phyloP scores from a whole-genome alignment of 2,888 invertebrate species.

The Odiellus spinosus region DNA sequence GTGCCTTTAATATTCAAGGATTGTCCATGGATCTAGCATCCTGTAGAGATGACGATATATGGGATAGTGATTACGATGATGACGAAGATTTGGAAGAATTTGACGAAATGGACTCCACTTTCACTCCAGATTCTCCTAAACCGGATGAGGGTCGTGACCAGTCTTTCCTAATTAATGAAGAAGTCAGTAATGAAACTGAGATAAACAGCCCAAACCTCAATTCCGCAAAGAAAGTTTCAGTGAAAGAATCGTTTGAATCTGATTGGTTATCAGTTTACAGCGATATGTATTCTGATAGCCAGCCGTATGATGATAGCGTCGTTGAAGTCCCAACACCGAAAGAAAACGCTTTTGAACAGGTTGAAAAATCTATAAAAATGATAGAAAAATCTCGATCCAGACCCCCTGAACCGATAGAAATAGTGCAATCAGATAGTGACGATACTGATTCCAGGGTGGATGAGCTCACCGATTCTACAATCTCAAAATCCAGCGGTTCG shows the following conservation, averaged over 20 bases:
- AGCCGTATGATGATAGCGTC: not conserved
- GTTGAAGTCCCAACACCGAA: not conserved
- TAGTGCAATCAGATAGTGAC: not conserved
- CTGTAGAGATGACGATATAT: slow-evolving; percentile 19
- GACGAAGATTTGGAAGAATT: not conserved
- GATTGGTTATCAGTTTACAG: not conserved
- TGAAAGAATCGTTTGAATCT: not conserved
- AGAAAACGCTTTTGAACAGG: not conserved
- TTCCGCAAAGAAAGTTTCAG: not conserved
- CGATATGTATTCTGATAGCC: not conserved
- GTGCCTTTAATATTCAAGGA: slow-evolving; percentile 21
- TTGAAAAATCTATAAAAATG: not conserved
- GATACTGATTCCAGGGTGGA: not conserved
- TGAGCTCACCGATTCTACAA: not conserved
- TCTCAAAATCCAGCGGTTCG: not conserved
- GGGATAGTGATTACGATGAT: slow-evolving; percentile 17
- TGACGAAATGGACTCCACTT: slow-evolving; percentile 1
- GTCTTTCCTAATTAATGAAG: not conserved
- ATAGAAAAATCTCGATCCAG: not conserved
- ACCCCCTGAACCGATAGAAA: not conserved
- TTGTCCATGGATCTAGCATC: slow-evolving; percentile 21
- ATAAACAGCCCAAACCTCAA: too few relatives aligned
- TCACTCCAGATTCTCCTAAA: slow-evolving; percentile 3
- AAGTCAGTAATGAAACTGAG: not conserved
- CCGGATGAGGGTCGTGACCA: not conserved